Evolutionary conservation across 1,140 invertebrate genomes (phyloP).

Genomic region (Ceratosolen fusciceps): DNA sequence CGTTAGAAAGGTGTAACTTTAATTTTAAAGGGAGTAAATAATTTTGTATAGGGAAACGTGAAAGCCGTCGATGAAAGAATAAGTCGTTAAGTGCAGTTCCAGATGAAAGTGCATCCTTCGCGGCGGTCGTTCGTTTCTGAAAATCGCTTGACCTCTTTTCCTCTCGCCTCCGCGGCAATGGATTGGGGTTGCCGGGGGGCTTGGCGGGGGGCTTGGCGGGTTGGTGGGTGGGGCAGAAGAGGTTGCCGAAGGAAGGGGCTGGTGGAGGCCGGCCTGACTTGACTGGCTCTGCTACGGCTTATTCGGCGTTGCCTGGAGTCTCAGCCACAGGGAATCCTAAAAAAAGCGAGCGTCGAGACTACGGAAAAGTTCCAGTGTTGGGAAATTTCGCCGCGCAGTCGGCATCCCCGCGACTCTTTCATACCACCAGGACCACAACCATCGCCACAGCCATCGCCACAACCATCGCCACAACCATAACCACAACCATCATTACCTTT

Average conservation of each 20-base stretch:
- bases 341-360: slow-evolving; percentile 30
- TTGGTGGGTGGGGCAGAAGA: no score
- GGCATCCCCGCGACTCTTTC: background rate
- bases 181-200: background rate
- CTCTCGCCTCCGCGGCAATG: background rate
- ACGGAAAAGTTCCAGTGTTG: slow-evolving; percentile 52
- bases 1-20: no score
- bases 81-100: background rate
- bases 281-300: no score
- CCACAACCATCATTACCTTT: background rate
- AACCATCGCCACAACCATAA: no score
- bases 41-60: no score
- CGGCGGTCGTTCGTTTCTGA: background rate
- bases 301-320: background rate
- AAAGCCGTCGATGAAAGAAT: no score
- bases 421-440: background rate
- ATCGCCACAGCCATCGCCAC: no score
- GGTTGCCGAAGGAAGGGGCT: no score
- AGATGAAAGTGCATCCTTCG: background rate
- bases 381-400: background rate
- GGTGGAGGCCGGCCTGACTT: no score
- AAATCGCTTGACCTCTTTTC: background rate
- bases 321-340: background rate
- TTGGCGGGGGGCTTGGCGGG: no score
- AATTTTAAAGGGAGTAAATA: no score